Base-by-base conservation (phyloP, 1,140 invertebrate genomes). In the Drosophila rhopaloa region DNA sequence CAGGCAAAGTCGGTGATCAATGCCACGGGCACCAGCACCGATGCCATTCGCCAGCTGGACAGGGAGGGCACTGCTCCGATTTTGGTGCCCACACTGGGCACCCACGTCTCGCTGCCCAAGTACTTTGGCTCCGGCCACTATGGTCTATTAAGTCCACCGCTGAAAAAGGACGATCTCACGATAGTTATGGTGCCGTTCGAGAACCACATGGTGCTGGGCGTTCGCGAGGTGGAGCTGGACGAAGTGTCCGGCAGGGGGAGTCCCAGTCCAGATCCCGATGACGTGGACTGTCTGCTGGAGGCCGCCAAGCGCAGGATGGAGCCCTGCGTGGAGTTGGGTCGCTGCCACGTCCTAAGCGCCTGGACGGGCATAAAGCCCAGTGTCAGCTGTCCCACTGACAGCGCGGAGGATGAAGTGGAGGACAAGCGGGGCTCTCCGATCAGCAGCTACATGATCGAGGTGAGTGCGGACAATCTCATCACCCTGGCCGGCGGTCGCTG, bases 151-250 rank as follows among this genome's bases (percentile, higher is more conserved):
- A 59, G 78, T 5, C 76, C 80, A 5, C 46, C 65, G 11, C 2
- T 2, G 2, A 10, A 47, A 1, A 27, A 24, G 35, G 35, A 44
- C 0, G 62, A 54, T 0, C 51, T 66, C 13, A 24, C 80, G 0
- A 32, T 89, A 1, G 46, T 66, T 1, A 81, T 88, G 84, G 40
- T 89, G 32, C 84, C 84, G 6, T 88, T 84, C 1, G 73, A 83
- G 29, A 66, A 65, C 14, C 47, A 50, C 11, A 8, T 51, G 11
- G 38, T 88, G 0, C n/a, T 89, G 16, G 84, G 84, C 14, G 44
- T 19, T 7, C 65, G 13, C 19, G 65, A 66, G 27, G 46, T 5
- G 19, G 46, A 29, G 10, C 38, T 7, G 41, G 43, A 51, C 0
- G 29, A 65, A 0, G n/a, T 32, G n/a, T 29, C 4, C 5, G 13